Conservation (phyloP, 2,113 vertebrate species). For the Candoia aspera region DNA sequence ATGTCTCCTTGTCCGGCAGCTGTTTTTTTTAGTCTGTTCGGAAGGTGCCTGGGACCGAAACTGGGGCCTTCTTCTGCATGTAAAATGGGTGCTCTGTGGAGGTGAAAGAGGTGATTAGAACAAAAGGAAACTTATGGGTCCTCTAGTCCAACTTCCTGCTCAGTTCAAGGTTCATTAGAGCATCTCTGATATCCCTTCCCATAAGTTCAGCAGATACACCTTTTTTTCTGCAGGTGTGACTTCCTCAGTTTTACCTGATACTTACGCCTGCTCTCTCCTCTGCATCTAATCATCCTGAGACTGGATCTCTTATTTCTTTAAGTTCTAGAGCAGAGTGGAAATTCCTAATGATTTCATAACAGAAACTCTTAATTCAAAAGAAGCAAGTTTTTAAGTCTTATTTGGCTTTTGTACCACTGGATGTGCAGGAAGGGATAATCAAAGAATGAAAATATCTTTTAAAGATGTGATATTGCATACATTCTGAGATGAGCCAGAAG, state of each 20-base stretch:
- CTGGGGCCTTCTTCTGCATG: not conserved
- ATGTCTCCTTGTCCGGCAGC: not conserved
- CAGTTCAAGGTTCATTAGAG: not conserved
- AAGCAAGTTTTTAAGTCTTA: slow-evolving; percentile 5
- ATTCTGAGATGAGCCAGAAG: not conserved
- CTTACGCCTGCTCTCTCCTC: not conserved
- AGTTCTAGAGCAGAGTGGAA: slow-evolving; percentile 10
- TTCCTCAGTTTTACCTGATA: not conserved
- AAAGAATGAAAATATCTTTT: not conserved
- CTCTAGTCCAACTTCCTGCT: not conserved
- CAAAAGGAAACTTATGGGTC: not conserved
- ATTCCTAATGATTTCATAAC: not conserved
- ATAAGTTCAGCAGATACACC: not conserved
- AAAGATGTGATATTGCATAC: not conserved
- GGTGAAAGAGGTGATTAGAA: not conserved
- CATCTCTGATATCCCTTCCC: not conserved
- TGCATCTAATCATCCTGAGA: not conserved
- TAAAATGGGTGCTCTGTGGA: not conserved
- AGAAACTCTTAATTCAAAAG: not conserved
- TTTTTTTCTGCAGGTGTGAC: not conserved
- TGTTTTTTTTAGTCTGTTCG: not conserved
- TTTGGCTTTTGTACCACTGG: slow-evolving; percentile 1
- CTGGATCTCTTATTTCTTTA: slow-evolving; percentile 25
- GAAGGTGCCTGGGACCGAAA: not conserved
- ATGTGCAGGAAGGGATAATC: slow-evolving; percentile 15